phyloP scores from a whole-genome alignment of 1,140 invertebrate genomes.

The Ericerus pela region DNA sequence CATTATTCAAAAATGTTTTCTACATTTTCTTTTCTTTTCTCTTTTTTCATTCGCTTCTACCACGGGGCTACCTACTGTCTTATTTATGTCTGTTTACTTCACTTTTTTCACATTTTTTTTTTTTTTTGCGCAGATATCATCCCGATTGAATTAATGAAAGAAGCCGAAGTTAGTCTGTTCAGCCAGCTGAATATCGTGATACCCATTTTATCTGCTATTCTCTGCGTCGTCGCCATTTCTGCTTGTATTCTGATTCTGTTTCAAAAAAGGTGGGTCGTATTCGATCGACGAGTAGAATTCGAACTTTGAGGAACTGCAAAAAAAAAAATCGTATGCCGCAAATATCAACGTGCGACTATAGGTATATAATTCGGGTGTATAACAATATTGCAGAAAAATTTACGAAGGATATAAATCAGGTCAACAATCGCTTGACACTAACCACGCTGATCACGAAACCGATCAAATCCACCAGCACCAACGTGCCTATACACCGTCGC shows the following conservation, averaged over 20 bases:
- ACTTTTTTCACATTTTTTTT: no score
- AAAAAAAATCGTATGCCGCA: no score
- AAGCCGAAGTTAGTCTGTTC: background rate
- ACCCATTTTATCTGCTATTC: background rate
- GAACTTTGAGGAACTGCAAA: no score
- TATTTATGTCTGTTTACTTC: no score
- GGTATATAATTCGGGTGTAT: no score
- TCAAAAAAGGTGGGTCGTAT: background rate
- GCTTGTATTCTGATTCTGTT: background rate
- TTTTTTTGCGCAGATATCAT: background rate
- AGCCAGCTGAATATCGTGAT: background rate
- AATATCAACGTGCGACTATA: no score
- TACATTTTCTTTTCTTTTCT: no score
- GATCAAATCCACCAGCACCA: background rate
- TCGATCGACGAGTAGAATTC: no score
- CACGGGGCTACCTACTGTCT: no score
- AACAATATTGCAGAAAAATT: conserved; percentile 2
- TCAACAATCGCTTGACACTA: background rate
- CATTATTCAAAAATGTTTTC: no score
- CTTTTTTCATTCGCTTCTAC: no score
- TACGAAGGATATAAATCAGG: conserved; percentile 3
- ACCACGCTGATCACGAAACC: background rate
- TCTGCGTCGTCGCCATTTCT: background rate
- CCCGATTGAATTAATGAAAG: background rate
- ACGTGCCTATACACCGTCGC: background rate